These are phyloP conservation scores for Brotula barbata DNA, from an alignment of 2,797 vertebrate species.

Conservation along the genomic window DNA sequence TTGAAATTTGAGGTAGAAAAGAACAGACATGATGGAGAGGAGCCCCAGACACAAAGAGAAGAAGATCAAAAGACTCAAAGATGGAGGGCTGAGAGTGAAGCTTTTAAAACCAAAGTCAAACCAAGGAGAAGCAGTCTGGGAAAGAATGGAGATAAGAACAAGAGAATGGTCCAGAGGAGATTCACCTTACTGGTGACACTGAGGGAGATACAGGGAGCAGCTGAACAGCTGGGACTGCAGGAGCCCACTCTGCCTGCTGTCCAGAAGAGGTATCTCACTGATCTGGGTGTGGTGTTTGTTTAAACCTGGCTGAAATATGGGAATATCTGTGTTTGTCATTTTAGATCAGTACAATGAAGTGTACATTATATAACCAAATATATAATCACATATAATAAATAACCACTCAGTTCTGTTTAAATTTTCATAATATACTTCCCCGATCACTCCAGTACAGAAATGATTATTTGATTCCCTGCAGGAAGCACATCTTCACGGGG, in stretches of 20 bases:
- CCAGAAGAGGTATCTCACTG: slow-evolving; percentile 83
- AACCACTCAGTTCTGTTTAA: no score
- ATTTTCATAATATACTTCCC: no score
- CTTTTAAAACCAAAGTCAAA: slow-evolving; percentile 13
- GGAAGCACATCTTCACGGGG: slow-evolving; percentile 80
- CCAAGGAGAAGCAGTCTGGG: slow-evolving; percentile 21
- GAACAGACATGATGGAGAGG: slow-evolving; percentile 11
- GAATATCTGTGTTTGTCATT: neutral
- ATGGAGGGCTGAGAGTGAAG: slow-evolving; percentile 16
- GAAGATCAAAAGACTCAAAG: slow-evolving; percentile 24
- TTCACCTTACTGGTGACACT: slow-evolving; percentile 74
- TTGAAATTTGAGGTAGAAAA: slow-evolving; percentile 22
- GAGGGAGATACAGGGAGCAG: slow-evolving; percentile 75
- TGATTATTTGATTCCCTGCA: slow-evolving; percentile 39
- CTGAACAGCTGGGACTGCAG: slow-evolving; percentile 79
- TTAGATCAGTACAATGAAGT: neutral
- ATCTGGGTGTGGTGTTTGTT: neutral
- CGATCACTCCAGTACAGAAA: neutral
- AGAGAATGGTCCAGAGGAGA: slow-evolving; percentile 67
- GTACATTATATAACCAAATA: no score
- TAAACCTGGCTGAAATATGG: neutral
- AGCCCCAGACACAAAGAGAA: slow-evolving; percentile 4
- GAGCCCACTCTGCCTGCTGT: slow-evolving; percentile 88
- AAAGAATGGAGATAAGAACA: slow-evolving; percentile 50
- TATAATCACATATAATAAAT: no score